Percentiles rank a stretch among this genome's conserved stretches.
These are phyloP conservation scores for Cydia strobilella DNA, from an alignment of 1,140 invertebrate genomes.

Conservation along the genomic window DNA sequence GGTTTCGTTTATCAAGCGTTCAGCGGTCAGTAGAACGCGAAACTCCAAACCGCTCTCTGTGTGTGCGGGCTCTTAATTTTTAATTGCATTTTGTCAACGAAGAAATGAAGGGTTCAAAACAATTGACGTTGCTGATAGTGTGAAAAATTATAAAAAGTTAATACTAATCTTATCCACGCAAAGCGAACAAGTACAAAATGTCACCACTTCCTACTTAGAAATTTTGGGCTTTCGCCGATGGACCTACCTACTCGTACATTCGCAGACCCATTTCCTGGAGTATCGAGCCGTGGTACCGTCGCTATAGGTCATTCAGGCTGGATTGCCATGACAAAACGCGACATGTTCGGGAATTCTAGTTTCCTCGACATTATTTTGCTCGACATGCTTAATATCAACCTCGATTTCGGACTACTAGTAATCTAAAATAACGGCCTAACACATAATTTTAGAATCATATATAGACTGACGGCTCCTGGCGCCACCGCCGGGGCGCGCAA, in stretches of 20 bases:
- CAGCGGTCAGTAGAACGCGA: too few species aligned
- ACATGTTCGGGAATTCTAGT: neutral
- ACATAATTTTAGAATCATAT: neutral
- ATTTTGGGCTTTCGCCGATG: conserved; percentile 65
- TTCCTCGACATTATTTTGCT: neutral
- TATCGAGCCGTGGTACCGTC: conserved; percentile 30
- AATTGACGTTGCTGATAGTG: neutral
- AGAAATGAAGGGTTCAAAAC: too few species aligned
- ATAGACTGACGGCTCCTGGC: neutral
- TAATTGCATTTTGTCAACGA: too few species aligned
- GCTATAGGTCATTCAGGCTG: neutral
- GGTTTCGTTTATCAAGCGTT: too few species aligned
- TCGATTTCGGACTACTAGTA: neutral
- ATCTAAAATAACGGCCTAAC: neutral
- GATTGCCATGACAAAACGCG: neutral
- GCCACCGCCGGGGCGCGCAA: too few species aligned
- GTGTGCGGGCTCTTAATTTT: too few species aligned
- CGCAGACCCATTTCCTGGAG: conserved; percentile 63
- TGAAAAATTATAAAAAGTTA: conserved; percentile 17
- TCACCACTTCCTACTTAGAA: conserved; percentile 61
- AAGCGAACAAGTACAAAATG: neutral
- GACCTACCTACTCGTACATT: neutral
- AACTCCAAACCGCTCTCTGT: too few species aligned
- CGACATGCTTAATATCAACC: neutral
- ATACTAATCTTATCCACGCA: conserved; percentile 32